phyloP scores from a whole-genome alignment of 2,797 vertebrate genomes.

The Enteromius viviparus region DNA sequence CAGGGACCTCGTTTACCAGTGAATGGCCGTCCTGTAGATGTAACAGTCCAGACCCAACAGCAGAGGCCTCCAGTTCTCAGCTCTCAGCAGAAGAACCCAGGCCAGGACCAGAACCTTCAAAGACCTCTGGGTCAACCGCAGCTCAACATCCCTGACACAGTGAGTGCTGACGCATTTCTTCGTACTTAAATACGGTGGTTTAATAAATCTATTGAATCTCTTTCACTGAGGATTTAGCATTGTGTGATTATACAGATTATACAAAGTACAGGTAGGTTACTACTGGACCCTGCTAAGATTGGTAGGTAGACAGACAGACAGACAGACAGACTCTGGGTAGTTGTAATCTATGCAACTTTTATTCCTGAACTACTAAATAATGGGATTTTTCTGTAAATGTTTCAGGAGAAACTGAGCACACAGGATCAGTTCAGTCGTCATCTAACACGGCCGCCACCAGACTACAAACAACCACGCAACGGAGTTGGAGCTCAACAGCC shows the following conservation, averaged over 20 bases:
- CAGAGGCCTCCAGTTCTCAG: constrained; percentile 72
- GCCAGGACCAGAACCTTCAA: constrained; percentile 83
- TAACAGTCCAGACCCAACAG: constrained; percentile 81
- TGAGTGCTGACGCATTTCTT: constrained; percentile 66
- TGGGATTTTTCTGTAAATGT: constrained; percentile 29
- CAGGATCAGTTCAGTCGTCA: constrained; percentile 92
- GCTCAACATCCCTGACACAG: constrained; percentile 81
- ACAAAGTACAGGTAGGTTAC: too few species aligned
- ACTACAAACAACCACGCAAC: constrained; percentile 92
- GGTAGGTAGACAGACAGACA: too few species aligned
- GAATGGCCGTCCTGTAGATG: constrained; percentile 82
- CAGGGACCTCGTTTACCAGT: constrained; percentile 81
- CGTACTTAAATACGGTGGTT: background rate
- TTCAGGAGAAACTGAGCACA: constrained; percentile 87
- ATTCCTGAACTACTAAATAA: background rate
- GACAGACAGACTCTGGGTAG: too few species aligned
- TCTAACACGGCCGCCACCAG: constrained; percentile 92
- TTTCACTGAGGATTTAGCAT: background rate
- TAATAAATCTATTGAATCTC: background rate
- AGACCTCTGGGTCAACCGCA: constrained; percentile 85
- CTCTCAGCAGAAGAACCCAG: constrained; percentile 83
- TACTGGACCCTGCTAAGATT: too few species aligned
- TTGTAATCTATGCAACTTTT: background rate
- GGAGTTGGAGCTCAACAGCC: constrained; percentile 81
- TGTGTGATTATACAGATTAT: background rate